Percentiles rank a stretch among this genome's conserved stretches.
Conservation (phyloP, 2,797 vertebrate genomes). For the Odontamblyopus lacepedii region DNA sequence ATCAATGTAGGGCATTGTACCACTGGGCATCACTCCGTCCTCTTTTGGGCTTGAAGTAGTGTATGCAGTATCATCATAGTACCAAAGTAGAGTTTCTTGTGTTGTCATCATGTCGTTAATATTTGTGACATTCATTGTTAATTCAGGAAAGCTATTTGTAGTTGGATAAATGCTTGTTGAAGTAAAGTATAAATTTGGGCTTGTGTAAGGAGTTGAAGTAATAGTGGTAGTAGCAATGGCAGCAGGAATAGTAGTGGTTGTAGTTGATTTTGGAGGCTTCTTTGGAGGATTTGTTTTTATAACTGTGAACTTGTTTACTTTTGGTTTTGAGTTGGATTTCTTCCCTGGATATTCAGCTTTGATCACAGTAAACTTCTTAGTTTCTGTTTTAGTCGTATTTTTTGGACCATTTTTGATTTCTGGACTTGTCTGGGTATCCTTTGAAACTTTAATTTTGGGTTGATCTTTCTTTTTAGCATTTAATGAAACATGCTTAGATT, state of each 20-base stretch:
- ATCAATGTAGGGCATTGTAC: slow-evolving; percentile 36
- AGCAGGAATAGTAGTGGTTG: slow-evolving; percentile 21
- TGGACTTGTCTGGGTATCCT: slow-evolving; percentile 36
- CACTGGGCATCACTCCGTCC: slow-evolving; percentile 43
- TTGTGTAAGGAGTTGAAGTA: slow-evolving; percentile 19
- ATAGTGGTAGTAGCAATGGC: not conserved
- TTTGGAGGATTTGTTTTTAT: slow-evolving; percentile 40
- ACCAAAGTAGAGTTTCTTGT: slow-evolving; percentile 36
- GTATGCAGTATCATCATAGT: slow-evolving; percentile 14
- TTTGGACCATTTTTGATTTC: slow-evolving; percentile 33
- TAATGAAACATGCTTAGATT: not conserved
- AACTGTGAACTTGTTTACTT: slow-evolving; percentile 3
- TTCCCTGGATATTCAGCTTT: slow-evolving; percentile 10
- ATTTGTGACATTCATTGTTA: slow-evolving; percentile 32
- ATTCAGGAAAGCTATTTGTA: slow-evolving; percentile 17
- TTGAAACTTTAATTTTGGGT: slow-evolving; percentile 40
- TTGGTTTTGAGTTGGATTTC: slow-evolving; percentile 26
- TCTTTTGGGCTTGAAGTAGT: slow-evolving; percentile 21
- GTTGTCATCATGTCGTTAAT: slow-evolving; percentile 23
- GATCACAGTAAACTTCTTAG: slow-evolving; percentile 32
- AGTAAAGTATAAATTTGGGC: slow-evolving; percentile 16
- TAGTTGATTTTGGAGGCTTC: slow-evolving; percentile 16
- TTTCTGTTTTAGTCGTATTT: slow-evolving; percentile 26
- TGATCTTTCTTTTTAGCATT: slow-evolving; percentile 34
- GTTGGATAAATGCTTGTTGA: slow-evolving; percentile 39